Evolutionary conservation across 2,113 vertebrate genomes (phyloP).

Genomic region (Orycteropus afer): DNA sequence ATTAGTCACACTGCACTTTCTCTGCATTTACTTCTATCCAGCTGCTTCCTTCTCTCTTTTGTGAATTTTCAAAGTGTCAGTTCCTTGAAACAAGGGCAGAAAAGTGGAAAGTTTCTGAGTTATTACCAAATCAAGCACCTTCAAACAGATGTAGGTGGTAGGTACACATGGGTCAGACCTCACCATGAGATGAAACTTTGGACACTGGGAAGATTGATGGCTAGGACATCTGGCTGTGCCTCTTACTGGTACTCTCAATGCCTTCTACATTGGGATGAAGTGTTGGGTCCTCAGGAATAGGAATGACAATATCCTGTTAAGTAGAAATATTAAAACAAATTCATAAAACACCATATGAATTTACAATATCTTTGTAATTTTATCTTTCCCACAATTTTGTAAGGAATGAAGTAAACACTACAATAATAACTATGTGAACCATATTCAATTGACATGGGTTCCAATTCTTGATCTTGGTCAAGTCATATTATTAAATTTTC

Average conservation of each 20-base stretch:
- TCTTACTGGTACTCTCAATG: neutral
- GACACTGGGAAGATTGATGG: accelerated
- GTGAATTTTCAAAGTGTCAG: constrained; percentile 75
- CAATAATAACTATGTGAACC: accelerated
- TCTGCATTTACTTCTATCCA: constrained; percentile 85
- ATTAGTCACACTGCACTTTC: constrained; percentile 88
- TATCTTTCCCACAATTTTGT: too few species aligned
- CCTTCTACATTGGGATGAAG: neutral
- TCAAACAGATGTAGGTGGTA: neutral
- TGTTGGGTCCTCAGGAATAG: neutral
- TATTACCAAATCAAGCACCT: neutral
- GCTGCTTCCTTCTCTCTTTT: constrained; percentile 82
- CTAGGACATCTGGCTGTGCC: neutral
- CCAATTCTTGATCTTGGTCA: neutral
- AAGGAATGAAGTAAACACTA: accelerated
- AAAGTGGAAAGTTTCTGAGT: constrained; percentile 69
- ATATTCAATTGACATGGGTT: accelerated
- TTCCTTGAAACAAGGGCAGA: constrained; percentile 81
- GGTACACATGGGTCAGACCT: neutral
- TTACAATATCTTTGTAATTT: neutral
- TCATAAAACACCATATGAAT: accelerated
- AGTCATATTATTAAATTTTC: too few species aligned
- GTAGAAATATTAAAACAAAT: accelerated
- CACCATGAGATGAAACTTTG: neutral
- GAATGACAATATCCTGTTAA: neutral